A percentile compares a stretch with the other conserved stretches of the same genome.
phyloP scores from a whole-genome alignment of 2,797 vertebrate genomes.

The Melanotaenia parkinsoni region DNA sequence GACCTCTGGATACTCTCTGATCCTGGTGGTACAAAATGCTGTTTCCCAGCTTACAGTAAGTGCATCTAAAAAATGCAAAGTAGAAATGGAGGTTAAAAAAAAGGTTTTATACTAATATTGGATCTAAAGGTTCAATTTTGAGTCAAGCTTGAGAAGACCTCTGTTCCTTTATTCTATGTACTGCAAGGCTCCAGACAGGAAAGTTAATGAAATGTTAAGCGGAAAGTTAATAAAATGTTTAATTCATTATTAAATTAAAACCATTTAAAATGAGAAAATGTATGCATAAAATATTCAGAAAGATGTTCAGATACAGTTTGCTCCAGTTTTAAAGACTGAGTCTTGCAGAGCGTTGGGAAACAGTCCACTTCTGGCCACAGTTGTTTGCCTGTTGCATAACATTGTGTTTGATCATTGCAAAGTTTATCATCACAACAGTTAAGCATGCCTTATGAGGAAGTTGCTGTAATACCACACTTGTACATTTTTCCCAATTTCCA shows the following conservation, averaged over 20 bases:
- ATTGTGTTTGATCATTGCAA: slow-evolving; percentile 66
- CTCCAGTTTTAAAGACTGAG: slow-evolving; percentile 3
- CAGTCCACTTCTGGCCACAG: slow-evolving; percentile 7
- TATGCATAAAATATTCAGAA: not conserved
- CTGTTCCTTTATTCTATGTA: not conserved
- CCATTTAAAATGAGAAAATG: not conserved
- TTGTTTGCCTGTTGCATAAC: slow-evolving; percentile 75
- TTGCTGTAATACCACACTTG: not conserved
- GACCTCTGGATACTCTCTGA: not conserved
- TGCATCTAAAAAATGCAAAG: not conserved
- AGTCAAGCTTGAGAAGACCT: slow-evolving; percentile 1
- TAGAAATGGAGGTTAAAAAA: not conserved
- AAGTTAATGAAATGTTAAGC: not conserved
- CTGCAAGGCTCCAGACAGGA: not conserved
- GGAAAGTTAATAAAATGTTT: not conserved
- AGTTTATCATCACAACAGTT: slow-evolving; percentile 60
- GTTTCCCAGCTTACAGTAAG: not conserved
- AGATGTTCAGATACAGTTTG: not conserved
- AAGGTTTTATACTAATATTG: not conserved
- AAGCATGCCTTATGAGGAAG: not conserved
- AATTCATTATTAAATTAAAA: not conserved
- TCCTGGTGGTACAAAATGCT: not conserved
- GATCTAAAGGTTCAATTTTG: not conserved
- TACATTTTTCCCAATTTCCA: not conserved
- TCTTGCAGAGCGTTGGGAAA: slow-evolving; percentile 57